Conservation (phyloP, 2,797 vertebrate genomes). For the Pseudochirops cupreus region DNA sequence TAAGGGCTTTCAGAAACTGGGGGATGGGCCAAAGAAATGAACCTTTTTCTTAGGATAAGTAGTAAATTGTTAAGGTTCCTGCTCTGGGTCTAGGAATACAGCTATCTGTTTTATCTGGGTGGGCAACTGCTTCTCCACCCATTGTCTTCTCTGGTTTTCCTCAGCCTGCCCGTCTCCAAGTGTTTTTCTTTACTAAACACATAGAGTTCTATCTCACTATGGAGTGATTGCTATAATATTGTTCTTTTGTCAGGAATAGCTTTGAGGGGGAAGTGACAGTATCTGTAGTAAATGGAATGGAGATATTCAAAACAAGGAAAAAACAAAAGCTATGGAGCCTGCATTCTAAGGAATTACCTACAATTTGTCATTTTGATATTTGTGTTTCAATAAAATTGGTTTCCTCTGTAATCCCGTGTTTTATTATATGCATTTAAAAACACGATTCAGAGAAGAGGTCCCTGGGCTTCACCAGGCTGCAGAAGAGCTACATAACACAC, state of each 20-base stretch:
- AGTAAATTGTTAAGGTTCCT: neutral
- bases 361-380: neutral
- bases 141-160: neutral
- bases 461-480: neutral
- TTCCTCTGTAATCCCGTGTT: neutral
- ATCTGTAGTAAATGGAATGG: neutral
- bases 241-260: neutral
- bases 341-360: neutral
- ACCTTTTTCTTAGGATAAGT: slow-evolving; percentile 19
- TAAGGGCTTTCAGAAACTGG: neutral
- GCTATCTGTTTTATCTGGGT: neutral
- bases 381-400: neutral
- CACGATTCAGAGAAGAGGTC: neutral
- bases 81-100: neutral
- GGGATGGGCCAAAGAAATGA: neutral
- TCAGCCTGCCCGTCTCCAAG: neutral
- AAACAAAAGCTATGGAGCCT: neutral
- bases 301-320: neutral
- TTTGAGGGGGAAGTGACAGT: neutral
- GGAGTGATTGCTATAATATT: slow-evolving; percentile 42
- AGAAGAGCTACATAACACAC: neutral
- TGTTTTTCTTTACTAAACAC: slow-evolving; percentile 7
- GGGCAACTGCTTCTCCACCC: neutral
- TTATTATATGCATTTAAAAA: neutral
- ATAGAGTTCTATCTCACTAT: neutral